Percentiles rank a stretch among this genome's conserved stretches.
These are phyloP conservation scores for Phrynocephalus vlangalii DNA, from an alignment of 2,797 vertebrate genomes.

Conservation along the genomic window DNA sequence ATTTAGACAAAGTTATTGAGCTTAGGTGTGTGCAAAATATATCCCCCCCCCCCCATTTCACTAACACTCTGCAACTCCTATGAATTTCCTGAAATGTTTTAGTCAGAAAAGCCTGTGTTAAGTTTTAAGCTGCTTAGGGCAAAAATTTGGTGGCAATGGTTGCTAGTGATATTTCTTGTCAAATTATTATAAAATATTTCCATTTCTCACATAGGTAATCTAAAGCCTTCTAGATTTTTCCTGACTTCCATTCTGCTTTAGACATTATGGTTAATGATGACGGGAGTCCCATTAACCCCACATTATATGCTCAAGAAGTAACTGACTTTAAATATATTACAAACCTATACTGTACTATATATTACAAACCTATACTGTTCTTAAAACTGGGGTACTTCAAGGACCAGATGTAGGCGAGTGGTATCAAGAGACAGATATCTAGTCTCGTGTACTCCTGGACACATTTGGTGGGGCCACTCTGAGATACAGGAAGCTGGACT, in stretches of 20 bases:
- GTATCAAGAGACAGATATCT: too few species aligned
- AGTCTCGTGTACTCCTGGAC: too few species aligned
- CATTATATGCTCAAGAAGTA: not conserved
- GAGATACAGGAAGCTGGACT: too few species aligned
- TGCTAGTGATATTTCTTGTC: not conserved
- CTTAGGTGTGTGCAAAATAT: not conserved
- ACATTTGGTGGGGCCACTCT: too few species aligned
- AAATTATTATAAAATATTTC: not conserved
- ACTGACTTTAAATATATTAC: not conserved
- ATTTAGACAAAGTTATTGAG: not conserved
- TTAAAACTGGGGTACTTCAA: too few species aligned
- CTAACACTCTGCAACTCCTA: not conserved
- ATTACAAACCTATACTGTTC: too few species aligned
- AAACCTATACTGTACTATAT: too few species aligned
- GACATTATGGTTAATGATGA: too few species aligned
- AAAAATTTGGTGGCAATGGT: not conserved
- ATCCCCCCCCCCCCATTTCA: not conserved
- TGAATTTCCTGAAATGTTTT: not conserved
- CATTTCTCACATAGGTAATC: too few species aligned
- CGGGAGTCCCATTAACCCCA: not conserved
- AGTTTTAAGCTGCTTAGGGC: not conserved
- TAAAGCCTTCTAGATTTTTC: too few species aligned
- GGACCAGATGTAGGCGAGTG: too few species aligned
- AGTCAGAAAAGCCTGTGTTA: not conserved
- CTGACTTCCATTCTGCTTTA: too few species aligned